A percentile compares a stretch with the other conserved stretches of the same genome.
Evolutionary conservation across 2,797 vertebrate species (phyloP).

Genomic region (Platyrinchus mystaceus): DNA sequence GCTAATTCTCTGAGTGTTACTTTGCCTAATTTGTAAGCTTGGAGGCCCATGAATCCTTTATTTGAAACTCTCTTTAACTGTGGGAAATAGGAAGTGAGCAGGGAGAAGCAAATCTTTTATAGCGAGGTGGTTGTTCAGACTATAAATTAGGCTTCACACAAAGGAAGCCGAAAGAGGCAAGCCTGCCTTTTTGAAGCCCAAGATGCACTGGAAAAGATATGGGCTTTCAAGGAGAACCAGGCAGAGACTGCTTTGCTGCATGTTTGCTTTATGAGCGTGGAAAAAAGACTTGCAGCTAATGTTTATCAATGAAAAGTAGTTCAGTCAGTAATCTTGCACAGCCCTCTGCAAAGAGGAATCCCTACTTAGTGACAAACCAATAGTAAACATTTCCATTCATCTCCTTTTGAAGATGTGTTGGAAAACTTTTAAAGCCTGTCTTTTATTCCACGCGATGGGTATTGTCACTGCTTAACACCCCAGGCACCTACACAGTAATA

Average conservation of each 20-base stretch:
- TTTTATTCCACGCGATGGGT: not conserved
- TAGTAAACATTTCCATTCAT: not conserved
- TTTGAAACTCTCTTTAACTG: slow-evolving; percentile 72
- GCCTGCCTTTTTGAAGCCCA: slow-evolving; percentile 53
- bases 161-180: slow-evolving; percentile 64
- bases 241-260: slow-evolving; percentile 34
- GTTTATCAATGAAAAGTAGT: slow-evolving; percentile 18
- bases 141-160: slow-evolving; percentile 72
- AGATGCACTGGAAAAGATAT: slow-evolving; percentile 1
- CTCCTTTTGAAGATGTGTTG: not conserved
- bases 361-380: slow-evolving; percentile 31
- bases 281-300: slow-evolving; percentile 27
- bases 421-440: not conserved
- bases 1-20: slow-evolving; percentile 64
- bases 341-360: not conserved
- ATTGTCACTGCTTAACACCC: not conserved
- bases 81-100: slow-evolving; percentile 78
- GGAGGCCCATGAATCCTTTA: slow-evolving; percentile 63
- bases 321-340: slow-evolving; percentile 1
- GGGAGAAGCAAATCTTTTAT: slow-evolving; percentile 71
- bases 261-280: not conserved
- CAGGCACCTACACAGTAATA: not conserved
- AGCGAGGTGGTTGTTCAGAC: slow-evolving; percentile 60
- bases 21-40: slow-evolving; percentile 76
- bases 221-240: slow-evolving; percentile 53